Evolutionary conservation across 1,140 invertebrate genomes (phyloP).

Genomic region (Drosophila ercepeae): DNA sequence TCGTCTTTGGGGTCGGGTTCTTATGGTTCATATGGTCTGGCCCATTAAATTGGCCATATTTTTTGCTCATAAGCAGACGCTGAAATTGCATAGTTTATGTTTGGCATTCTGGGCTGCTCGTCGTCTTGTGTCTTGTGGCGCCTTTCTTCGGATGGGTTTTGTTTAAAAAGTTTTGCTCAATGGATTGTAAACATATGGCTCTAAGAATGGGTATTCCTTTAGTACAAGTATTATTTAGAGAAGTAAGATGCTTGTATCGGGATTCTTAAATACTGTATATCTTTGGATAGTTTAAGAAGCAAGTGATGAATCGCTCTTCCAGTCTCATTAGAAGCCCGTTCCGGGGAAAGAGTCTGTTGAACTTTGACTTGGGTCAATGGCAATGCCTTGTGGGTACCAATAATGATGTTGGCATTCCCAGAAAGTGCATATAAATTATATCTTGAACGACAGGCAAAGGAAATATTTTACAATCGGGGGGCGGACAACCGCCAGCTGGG

Average conservation of each 20-base stretch:
- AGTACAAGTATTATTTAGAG: no score
- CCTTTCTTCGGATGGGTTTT: background rate
- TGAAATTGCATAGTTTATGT: slow-evolving; percentile 42
- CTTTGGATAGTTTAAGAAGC: no score
- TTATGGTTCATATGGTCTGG: slow-evolving; percentile 30
- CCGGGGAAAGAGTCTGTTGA: slow-evolving; percentile 31
- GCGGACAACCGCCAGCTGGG: slow-evolving; percentile 12
- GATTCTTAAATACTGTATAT: no score
- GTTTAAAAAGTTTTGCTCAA: slow-evolving; percentile 25
- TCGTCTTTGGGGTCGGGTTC: slow-evolving; percentile 29
- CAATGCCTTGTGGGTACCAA: slow-evolving; percentile 1
- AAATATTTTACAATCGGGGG: slow-evolving; percentile 29
- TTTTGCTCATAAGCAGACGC: slow-evolving; percentile 46
- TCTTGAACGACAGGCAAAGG: slow-evolving; percentile 30
- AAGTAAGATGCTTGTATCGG: no score
- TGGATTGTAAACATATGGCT: slow-evolving; percentile 28
- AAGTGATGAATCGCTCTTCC: slow-evolving; percentile 32
- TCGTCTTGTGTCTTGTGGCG: background rate
- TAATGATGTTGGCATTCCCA: slow-evolving; percentile 13
- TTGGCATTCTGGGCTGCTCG: background rate
- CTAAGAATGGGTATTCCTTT: background rate
- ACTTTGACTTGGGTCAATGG: slow-evolving; percentile 39
- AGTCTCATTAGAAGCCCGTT: slow-evolving; percentile 2
- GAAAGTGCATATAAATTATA: slow-evolving; percentile 51
- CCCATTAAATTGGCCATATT: slow-evolving; percentile 46